A percentile compares a stretch with the other conserved stretches of the same genome.
Conservation (phyloP, 2,113 vertebrate species). For the Ptychochromis oligacanthus region DNA sequence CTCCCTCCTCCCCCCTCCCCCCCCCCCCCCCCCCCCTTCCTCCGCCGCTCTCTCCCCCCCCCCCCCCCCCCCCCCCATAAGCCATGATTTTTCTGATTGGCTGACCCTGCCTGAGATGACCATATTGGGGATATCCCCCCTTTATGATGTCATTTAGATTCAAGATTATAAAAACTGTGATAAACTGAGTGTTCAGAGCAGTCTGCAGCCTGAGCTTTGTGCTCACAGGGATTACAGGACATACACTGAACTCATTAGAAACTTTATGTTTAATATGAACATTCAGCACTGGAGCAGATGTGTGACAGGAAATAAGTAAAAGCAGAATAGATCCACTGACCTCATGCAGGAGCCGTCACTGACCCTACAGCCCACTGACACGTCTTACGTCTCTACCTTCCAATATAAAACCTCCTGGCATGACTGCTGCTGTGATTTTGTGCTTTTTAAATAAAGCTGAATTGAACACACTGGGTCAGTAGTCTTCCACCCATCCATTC, state of each 20-base stretch:
- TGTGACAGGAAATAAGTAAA: not conserved
- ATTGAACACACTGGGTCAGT: conserved; percentile 64
- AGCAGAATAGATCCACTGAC: not conserved
- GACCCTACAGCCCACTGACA: no score
- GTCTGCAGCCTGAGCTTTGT: not conserved
- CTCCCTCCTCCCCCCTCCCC: no score
- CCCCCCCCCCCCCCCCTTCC: no score
- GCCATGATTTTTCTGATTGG: no score
- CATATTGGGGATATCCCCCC: no score
- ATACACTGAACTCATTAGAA: not conserved
- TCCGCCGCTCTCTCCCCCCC: no score
- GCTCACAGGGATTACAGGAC: not conserved
- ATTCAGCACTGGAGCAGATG: not conserved
- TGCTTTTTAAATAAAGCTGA: not conserved
- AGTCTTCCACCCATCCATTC: conserved; percentile 96
- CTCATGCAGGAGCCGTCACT: not conserved
- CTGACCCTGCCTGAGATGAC: no score
- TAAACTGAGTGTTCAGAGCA: no score
- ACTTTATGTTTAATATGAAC: not conserved
- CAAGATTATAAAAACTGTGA: no score
- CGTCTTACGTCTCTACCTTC: not conserved
- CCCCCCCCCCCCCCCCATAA: no score
- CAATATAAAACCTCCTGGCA: not conserved
- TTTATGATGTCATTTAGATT: no score
- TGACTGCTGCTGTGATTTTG: not conserved